Conservation (phyloP, 2,113 vertebrate species). For the Nettapus auritus region DNA sequence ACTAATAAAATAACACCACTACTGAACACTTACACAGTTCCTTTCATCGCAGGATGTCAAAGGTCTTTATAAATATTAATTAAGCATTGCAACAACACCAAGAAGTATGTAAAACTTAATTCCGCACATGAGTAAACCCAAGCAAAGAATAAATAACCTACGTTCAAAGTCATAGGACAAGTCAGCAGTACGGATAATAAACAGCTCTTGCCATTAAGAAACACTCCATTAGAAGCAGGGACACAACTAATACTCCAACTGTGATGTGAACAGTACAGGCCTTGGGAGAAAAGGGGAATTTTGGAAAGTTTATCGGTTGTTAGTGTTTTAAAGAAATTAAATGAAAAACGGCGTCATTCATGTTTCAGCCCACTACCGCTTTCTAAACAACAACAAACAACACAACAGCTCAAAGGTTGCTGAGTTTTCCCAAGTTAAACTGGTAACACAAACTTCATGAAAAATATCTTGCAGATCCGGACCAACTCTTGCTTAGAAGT, state of each 20-base stretch:
- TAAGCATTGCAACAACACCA: slow-evolving; percentile 41
- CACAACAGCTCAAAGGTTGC: neutral
- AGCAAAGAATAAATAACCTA: slow-evolving; percentile 36
- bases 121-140: slow-evolving; percentile 58
- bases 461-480: neutral
- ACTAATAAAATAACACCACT: slow-evolving; percentile 47
- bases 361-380: neutral
- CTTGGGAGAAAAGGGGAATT: neutral
- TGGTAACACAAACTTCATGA: neutral
- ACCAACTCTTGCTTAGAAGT: neutral
- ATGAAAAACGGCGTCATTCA: neutral
- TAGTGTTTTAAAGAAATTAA: neutral
- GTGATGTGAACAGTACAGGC: neutral
- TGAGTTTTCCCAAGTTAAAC: neutral
- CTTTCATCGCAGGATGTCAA: slow-evolving; percentile 59
- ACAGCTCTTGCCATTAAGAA: neutral
- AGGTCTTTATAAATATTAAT: slow-evolving; percentile 60
- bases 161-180: neutral
- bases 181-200: neutral
- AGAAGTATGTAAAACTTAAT: slow-evolving; percentile 44
- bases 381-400: neutral
- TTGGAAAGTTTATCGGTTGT: neutral
- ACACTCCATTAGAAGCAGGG: neutral
- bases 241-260: neutral
- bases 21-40: slow-evolving; percentile 12